Percentiles rank a stretch among this genome's conserved stretches.
Conservation (phyloP, 2,888 invertebrate genomes). For the Drosophila vallismaia region DNA sequence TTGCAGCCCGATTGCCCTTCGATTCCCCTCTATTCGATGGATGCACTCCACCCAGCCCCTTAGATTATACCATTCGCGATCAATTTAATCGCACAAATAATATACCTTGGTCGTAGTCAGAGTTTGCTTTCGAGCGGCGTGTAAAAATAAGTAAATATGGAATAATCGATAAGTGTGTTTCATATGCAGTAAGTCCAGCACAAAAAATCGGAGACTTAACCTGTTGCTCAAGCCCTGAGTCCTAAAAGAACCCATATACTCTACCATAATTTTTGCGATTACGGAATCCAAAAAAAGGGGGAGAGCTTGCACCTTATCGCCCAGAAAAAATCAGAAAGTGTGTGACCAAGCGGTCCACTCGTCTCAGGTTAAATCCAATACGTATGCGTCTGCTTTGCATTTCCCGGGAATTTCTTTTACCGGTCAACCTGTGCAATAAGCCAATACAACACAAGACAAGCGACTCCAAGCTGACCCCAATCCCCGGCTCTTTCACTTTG, state of each 20-base stretch:
- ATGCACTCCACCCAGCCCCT: slow-evolving; percentile 11
- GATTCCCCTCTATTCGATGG: neutral
- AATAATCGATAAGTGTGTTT: slow-evolving; percentile 74
- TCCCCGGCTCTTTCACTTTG: slow-evolving; percentile 74
- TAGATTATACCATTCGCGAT: slow-evolving; percentile 63
- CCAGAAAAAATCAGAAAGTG: slow-evolving; percentile 72
- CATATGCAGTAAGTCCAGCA: slow-evolving; percentile 43
- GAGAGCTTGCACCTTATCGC: slow-evolving; percentile 59
- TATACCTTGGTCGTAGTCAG: slow-evolving; percentile 55
- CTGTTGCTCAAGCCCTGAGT: too few relatives aligned
- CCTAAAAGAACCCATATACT: neutral
- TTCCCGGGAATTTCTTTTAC: slow-evolving; percentile 63
- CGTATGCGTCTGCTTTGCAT: slow-evolving; percentile 56
- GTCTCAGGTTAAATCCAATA: slow-evolving; percentile 7
- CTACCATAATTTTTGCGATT: slow-evolving; percentile 2
- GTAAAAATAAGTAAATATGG: slow-evolving; percentile 82
- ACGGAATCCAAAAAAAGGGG: slow-evolving; percentile 17
- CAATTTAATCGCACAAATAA: slow-evolving; percentile 83
- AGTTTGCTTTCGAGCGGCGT: slow-evolving; percentile 49
- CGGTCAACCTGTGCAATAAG: slow-evolving; percentile 63
- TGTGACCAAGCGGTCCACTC: slow-evolving; percentile 53
- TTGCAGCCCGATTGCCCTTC: neutral
- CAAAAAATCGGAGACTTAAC: neutral
- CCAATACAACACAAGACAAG: slow-evolving; percentile 29
- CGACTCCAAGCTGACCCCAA: slow-evolving; percentile 34